A percentile compares a stretch with the other conserved stretches of the same genome.
Evolutionary conservation across 2,113 vertebrate genomes (phyloP).

Genomic region (Peucedramus taeniatus): DNA sequence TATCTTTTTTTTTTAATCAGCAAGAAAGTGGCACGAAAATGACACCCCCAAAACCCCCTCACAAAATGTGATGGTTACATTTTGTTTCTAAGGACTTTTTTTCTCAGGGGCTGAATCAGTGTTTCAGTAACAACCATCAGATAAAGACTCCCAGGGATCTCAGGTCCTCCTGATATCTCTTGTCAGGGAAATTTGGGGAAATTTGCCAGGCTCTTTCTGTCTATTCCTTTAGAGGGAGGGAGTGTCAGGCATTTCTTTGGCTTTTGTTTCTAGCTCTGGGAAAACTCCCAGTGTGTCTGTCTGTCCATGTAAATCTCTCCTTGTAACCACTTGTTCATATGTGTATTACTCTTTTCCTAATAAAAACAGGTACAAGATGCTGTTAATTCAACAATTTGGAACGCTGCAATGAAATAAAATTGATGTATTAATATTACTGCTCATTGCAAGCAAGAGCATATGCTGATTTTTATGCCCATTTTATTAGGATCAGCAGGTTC

Average conservation of each 20-base stretch:
- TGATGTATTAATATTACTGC: background rate
- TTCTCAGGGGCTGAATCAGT: background rate
- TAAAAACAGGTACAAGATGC: background rate
- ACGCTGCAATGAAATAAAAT: background rate
- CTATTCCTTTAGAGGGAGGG: background rate
- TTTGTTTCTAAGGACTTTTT: background rate
- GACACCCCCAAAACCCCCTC: background rate
- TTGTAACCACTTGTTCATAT: background rate
- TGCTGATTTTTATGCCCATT: background rate
- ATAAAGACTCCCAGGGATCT: background rate
- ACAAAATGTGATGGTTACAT: background rate
- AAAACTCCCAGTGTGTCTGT: background rate
- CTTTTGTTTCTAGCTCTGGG: background rate
- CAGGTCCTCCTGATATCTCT: background rate
- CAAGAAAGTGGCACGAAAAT: background rate
- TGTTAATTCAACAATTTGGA: background rate
- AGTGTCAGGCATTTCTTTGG: background rate
- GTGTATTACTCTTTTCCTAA: background rate
- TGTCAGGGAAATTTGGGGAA: background rate
- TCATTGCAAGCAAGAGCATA: background rate
- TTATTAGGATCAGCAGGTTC: background rate
- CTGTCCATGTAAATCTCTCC: background rate
- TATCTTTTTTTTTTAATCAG: background rate
- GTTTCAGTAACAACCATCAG: background rate
- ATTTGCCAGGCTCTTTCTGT: background rate